These are phyloP conservation scores for Stichodactyla helianthus DNA, from an alignment of 64 coral and sea anemone genomes.

Conservation along the genomic window DNA sequence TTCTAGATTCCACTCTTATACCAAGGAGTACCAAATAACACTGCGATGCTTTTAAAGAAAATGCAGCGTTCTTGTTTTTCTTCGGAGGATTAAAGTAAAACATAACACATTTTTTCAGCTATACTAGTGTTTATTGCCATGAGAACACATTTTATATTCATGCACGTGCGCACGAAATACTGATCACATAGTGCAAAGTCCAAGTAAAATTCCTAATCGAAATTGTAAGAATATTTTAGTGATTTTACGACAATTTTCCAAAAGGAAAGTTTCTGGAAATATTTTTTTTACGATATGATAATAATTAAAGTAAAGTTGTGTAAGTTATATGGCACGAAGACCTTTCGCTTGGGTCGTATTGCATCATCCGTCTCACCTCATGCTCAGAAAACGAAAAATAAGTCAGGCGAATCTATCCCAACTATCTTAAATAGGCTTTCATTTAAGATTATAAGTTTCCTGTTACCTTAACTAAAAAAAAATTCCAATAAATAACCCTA, in stretches of 20 bases:
- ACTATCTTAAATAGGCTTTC: too few relatives aligned
- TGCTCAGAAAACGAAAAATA: not conserved
- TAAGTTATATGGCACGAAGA: not conserved
- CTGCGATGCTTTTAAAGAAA: not conserved
- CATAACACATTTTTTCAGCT: not conserved
- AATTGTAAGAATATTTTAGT: not conserved
- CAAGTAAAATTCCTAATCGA: not conserved
- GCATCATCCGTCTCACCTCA: not conserved
- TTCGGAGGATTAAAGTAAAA: not conserved
- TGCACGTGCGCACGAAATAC: not conserved
- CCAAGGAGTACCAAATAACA: not conserved
- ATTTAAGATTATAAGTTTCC: too few relatives aligned
- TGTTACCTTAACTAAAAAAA: too few relatives aligned
- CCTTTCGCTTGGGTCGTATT: not conserved
- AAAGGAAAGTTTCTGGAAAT: not conserved
- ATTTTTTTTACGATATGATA: not conserved
- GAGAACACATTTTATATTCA: not conserved
- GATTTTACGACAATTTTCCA: not conserved
- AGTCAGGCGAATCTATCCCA: too few relatives aligned
- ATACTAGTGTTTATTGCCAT: not conserved
- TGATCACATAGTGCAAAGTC: not conserved
- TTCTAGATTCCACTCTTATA: not conserved
- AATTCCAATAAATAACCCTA: too few relatives aligned
- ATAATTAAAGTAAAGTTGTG: not conserved
- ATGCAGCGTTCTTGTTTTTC: not conserved